Base-by-base conservation (phyloP, 2,113 vertebrate species). In the Hydrolagus affinis region DNA sequence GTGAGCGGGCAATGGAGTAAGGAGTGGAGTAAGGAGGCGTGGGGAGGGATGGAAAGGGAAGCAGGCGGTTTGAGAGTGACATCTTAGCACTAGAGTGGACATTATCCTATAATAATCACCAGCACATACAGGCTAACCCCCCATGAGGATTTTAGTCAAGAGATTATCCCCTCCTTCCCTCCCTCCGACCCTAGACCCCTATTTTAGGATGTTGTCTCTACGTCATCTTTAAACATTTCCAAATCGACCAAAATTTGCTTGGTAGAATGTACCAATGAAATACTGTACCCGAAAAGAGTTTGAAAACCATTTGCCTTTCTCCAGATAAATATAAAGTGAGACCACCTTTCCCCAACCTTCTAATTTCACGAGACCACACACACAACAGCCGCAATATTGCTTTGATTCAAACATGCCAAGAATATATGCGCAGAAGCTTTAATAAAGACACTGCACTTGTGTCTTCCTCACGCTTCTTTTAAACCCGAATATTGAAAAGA, bases 381-480 rank as follows among this genome's bases (percentile, higher is more conserved):
- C 78, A 64, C 62, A 83, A 66, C 62, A 83, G 28, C 66, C 19
- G 78, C 62, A 83, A 83, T 83, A 68, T 83, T 83, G 78, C 78
- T 83, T 83, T 83, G 78, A 62, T 83, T 83, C 62, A 83, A 83
- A 68, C 28, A 83, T 83, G 78, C 78, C 17, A 64, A 59, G 78
- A 28, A 83, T 32, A 66, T 66, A 32, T 62, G 66, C 25, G 66
- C 62, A 68, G 66, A 83, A 83, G 78, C 78, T 83, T 44, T 44
- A 44, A 83, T 60, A 83, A 64, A 80, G 66, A 66, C 19, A 28
- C 17, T 68, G 78, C 62, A 83, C 14, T 83, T 66, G 64, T 25
- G 32, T 66, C 62, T 83, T 25, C 32, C 78, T 17, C 60, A 30
- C 78, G 9, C 66, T 66, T 64, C 66, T 32, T 28, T 83, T 66